Evolutionary conservation across 2,113 vertebrate species (phyloP), one percentile per base, ranked within the genome.

Genomic region (Trochalopteron elliotii): DNA sequence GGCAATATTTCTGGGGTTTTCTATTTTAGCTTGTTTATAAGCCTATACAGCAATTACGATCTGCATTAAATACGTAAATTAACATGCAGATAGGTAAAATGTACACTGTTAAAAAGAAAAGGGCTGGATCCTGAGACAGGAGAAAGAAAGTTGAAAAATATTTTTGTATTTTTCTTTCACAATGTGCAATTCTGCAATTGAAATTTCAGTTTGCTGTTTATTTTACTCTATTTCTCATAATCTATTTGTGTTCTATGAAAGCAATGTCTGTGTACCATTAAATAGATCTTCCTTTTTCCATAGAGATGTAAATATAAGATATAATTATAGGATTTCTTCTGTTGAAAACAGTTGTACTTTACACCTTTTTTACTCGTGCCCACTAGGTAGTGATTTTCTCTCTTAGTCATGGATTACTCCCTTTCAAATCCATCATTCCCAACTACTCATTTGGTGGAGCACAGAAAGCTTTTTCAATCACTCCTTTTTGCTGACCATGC

Each of bases 381-480:
- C 60, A 59, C 53, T 70, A 85, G 59, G 86, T 56, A 96, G 93
- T 88, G 61, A 84, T 92, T 94, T 95, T 89, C 88, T 92, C 44
- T 87, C 72, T 79, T 85, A 93, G 64, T 68, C 67, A 55, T 4
- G 9, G 89, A 83, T 83, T 92, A 69, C 30, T 77, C 47, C 74
- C 67, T 92, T 63, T 91, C 81, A 89, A 96, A 83, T 87, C 39
- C 70, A 24, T 61, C 84, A 55, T 81, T 91, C 47, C 39, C 47
- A 96, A 90, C 92, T 65, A 89, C 59, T 95, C 89, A 97, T 94
- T 89, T 94, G 93, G 96, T 94, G 95, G 94, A 84, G 90, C 65
- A 86, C 67, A 77, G 18, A 52, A 89, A 93, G 74, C 35, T 93
- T 77, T 92, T 92, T 76, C 90, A 65, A 64, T 63, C 64, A 37